These are phyloP conservation scores for Tinea semifulvella DNA, from an alignment of 2,888 invertebrate species.

Conservation along the genomic window DNA sequence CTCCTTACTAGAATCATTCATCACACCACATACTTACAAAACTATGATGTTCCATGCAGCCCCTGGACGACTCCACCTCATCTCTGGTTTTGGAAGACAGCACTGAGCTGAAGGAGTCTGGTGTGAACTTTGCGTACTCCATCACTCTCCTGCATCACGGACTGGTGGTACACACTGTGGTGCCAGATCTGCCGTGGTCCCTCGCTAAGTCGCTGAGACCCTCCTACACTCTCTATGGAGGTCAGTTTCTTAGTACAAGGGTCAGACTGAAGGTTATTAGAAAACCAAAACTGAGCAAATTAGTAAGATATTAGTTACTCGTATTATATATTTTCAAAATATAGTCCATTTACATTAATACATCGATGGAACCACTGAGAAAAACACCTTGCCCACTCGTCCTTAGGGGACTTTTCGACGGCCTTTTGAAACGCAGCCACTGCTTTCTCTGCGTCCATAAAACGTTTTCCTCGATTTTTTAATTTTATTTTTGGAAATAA, in stretches of 20 bases:
- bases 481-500: no score
- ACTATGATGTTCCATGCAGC: slow-evolving; percentile 35
- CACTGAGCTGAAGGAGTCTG: slow-evolving; percentile 66
- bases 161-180: slow-evolving; percentile 82
- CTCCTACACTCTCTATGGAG: slow-evolving; percentile 77
- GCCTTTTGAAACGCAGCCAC: no score
- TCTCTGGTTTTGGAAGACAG: slow-evolving; percentile 60
- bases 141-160: slow-evolving; percentile 85
- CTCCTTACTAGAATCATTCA: no score
- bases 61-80: slow-evolving; percentile 66
- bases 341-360: no score
- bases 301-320: no score
- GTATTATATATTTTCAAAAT: no score
- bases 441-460: no score
- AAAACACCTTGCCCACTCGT: no score
- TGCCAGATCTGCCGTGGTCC: slow-evolving; percentile 83
- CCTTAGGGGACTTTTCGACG: no score
- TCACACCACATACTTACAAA: not conserved
- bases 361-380: no score
- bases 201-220: slow-evolving; percentile 80
- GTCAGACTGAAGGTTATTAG: not conserved
- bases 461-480: no score
- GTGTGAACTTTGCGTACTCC: slow-evolving; percentile 86
- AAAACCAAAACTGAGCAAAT: no score
- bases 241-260: slow-evolving; percentile 29